Evolutionary conservation across 1,140 invertebrate species (phyloP).

Genomic region (Camponotus floridanus): DNA sequence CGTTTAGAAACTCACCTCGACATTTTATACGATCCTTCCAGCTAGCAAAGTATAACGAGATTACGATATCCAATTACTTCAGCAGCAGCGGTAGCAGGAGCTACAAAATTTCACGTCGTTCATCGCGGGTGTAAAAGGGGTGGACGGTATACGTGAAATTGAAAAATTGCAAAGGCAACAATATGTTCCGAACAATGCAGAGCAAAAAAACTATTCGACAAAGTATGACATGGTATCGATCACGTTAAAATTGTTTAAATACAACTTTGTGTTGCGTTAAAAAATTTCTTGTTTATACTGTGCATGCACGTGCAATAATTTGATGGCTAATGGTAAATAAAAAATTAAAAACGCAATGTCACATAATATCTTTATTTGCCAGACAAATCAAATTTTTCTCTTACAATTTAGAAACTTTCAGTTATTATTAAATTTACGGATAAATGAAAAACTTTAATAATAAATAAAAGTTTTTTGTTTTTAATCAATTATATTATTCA

Average conservation of each 20-base stretch:
- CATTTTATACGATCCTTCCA: constrained; percentile 74
- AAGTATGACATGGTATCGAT: constrained; percentile 23
- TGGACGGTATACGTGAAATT: constrained; percentile 57
- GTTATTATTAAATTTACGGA: neutral
- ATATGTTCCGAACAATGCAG: constrained; percentile 48
- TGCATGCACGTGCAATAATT: neutral
- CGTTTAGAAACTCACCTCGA: constrained; percentile 73
- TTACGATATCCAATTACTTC: constrained; percentile 76
- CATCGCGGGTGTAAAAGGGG: constrained; percentile 28
- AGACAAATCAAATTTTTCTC: neutral
- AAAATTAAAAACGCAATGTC: neutral
- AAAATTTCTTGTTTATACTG: neutral
- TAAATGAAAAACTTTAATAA: neutral
- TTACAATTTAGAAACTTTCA: neutral
- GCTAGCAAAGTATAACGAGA: constrained; percentile 71
- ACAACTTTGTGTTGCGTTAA: neutral
- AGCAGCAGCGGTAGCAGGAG: constrained; percentile 32
- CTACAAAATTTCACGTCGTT: constrained; percentile 72
- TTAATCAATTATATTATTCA: no score
- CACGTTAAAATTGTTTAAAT: constrained; percentile 43
- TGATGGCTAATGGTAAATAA: neutral
- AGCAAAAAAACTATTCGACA: constrained; percentile 28
- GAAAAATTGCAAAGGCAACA: constrained; percentile 68
- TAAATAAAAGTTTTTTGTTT: neutral
- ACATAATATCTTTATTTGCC: neutral